Base-by-base conservation (phyloP, 2,888 invertebrate genomes). In the Dioctria linearis region DNA sequence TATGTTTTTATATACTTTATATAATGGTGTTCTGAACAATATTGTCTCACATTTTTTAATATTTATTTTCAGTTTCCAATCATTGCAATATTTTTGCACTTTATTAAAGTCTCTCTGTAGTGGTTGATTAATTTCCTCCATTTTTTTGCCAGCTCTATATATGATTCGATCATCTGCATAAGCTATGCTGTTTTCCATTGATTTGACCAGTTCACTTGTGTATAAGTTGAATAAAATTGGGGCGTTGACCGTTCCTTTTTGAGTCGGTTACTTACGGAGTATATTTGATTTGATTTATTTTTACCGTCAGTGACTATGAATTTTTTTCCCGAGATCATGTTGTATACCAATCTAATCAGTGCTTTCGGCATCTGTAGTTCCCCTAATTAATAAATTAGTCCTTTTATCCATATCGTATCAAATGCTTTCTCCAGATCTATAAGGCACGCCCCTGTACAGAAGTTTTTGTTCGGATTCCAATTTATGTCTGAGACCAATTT, bases 351-450 rank as follows among this genome's bases (percentile, higher is more conserved):
- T 8, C 40, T 40, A 8, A 67, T 4, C 37, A 67, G 13, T 3
- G 49, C 40, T 2, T 13, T 3, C 8, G 43, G 13, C 9, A 69
- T 46, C 11, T 9, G 13, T 39, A 11, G 57, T 59, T 37, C 54
- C 1, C 49, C 43, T 40, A 80, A 8, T 63, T 73, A 65, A 5
- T 49, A 13, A 6, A 73, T 3, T 3, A 71, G 25, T 3, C 80
- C 80, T n/a, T 80, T 42, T 42, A 65, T 40, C 73, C 80, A 71
- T 13, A 61, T 39, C 3, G 61, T 80, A n/a, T 73, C 79, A 37
- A 71, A 79, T 9, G 79, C 79, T 46, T 79, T 79, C 37, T 79
- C 79, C 3, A 71, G 37, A 9, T 80, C 71, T 40, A 80, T 40
- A 0, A 73, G 42, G 9, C 71, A 71, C 0, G 71, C 80, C 2